Base-by-base conservation (phyloP, 2,797 vertebrate species). In the Hemibagrus guttatus region DNA sequence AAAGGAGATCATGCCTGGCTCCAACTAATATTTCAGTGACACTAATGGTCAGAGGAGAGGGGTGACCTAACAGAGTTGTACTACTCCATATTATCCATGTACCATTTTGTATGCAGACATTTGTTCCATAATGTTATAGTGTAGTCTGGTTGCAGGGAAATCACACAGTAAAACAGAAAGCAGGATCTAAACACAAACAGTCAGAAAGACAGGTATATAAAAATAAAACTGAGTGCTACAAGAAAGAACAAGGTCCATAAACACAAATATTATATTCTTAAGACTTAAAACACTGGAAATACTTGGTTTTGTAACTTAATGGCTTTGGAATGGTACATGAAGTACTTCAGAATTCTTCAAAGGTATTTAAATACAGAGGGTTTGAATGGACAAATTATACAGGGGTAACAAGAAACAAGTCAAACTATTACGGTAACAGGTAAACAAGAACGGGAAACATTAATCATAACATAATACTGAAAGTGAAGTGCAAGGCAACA, bases 1-100 rank as follows among this genome's bases (percentile, higher is more conserved):
- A 87, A 89, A 89, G 84, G 88, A 90, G 46, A 66, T 86, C 64
- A 76, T 75, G 56, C 80, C 58, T 87, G 86, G 72, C 84, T 84
- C 63, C 68, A 69, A 64, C 74, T 88, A 80, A 66, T 85, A 84
- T 88, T 87, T 86, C 75, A 86, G 26, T 58, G 23, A 59, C 81
- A 61, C 68, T 80, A 52, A 82, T 86, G 66, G 79, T 86, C 64
- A 28, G 64, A 85, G 46, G 71, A 74, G 49, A 74, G 76, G 54
- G 26, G 14, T 84, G 71, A 78, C 72, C 80, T 58, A 68, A 79
- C 46, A 52, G 49, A 85, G n/a, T 61, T 39, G 56, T 72, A 80
- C 23, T 28, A 83, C 28, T 81, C 59, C 66, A 71, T 49, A 80
- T 71, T 68, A 69, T 83, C 3, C 63, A 56, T 46, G 71, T 39